A percentile compares a stretch with the other conserved stretches of the same genome.
phyloP scores from a whole-genome alignment of 2,797 vertebrate species.

The Myotis myotis region DNA sequence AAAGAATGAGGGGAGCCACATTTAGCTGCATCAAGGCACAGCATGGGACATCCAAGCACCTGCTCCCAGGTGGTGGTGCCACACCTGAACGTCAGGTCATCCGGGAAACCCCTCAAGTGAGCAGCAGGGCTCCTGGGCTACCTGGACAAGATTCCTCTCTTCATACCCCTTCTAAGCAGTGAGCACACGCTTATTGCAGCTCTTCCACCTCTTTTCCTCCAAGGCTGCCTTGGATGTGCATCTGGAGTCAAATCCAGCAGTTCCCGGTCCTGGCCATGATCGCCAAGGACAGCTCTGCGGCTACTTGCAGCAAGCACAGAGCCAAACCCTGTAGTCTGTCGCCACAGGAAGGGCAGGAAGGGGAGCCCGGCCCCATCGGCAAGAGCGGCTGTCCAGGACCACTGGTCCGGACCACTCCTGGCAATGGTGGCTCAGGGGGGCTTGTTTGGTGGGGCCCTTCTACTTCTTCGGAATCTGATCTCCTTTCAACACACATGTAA shows the following conservation, averaged over 20 bases:
- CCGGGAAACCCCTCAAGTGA: not conserved
- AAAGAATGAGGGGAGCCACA: not conserved
- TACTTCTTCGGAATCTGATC: conserved; percentile 60
- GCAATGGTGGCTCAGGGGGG: not conserved
- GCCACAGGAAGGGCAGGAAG: not conserved
- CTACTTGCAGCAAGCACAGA: not conserved
- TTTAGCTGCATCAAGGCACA: not conserved
- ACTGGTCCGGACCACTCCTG: not conserved
- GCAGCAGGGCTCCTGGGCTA: not conserved
- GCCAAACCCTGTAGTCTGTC: not conserved
- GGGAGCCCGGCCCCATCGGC: fast-evolving
- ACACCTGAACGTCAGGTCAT: not conserved
- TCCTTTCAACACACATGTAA: conserved; percentile 64
- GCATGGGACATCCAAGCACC: not conserved
- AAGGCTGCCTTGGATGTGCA: not conserved
- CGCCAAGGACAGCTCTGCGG: not conserved
- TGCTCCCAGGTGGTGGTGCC: not conserved
- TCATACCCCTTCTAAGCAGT: not conserved
- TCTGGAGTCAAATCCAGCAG: not conserved
- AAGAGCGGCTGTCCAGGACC: not conserved
- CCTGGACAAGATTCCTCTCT: not conserved
- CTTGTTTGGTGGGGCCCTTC: not conserved
- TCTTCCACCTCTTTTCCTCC: not conserved
- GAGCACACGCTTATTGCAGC: not conserved
- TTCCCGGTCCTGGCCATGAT: not conserved